Percentiles rank a stretch among this genome's conserved stretches.
Evolutionary conservation across 1,140 invertebrate species (phyloP).

Genomic region (Drosophila auraria): DNA sequence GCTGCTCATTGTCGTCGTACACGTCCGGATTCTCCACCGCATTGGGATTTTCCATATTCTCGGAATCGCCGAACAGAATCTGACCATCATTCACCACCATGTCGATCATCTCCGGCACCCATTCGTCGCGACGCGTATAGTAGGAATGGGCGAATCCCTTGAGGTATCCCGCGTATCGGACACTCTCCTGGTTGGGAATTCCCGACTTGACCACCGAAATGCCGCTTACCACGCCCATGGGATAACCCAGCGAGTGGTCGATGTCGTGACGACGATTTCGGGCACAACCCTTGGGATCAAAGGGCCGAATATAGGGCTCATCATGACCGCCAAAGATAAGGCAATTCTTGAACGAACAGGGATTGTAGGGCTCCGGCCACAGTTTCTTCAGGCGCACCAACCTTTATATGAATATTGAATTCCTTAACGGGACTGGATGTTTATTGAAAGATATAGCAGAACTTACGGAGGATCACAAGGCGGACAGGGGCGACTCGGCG

Average conservation of each 20-base stretch:
- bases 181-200: constrained; percentile 43
- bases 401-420: background rate
- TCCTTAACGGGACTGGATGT: no score
- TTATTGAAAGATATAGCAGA: no score
- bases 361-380: constrained; percentile 27
- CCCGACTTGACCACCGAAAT: background rate
- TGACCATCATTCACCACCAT: constrained; percentile 55
- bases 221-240: constrained; percentile 44
- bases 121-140: constrained; percentile 61
- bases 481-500: background rate
- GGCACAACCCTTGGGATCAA: constrained; percentile 56
- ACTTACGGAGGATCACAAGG: constrained; percentile 1
- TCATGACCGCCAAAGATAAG: constrained; percentile 56
- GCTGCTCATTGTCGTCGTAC: constrained; percentile 62
- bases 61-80: constrained; percentile 59
- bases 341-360: constrained; percentile 58
- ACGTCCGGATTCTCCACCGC: constrained; percentile 25
- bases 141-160: constrained; percentile 64
- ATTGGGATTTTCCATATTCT: constrained; percentile 52
- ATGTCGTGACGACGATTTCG: constrained; percentile 19
- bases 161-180: constrained; percentile 48
- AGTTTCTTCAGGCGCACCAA: constrained; percentile 7
- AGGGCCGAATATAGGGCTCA: constrained; percentile 52
- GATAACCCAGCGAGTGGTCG: constrained; percentile 60
- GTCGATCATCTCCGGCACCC: constrained; percentile 55